Conservation (phyloP, 2,888 invertebrate species). For the Spatulosminthurus flaviceps region DNA sequence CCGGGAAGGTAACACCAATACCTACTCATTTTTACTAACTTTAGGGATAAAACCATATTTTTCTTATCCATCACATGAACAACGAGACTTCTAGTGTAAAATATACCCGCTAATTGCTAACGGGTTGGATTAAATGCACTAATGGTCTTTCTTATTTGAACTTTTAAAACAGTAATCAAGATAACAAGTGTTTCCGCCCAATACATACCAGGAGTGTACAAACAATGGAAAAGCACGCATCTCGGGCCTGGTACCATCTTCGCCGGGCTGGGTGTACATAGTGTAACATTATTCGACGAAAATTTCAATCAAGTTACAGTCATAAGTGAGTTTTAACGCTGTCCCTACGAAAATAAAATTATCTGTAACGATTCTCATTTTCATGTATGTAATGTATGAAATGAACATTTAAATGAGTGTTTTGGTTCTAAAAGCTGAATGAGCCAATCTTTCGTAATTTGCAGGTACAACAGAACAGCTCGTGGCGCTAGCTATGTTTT, state of each 20-base stretch:
- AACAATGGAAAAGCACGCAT: constrained; percentile 55
- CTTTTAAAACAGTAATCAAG: constrained; percentile 54
- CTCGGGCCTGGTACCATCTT: constrained; percentile 49
- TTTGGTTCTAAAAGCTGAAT: neutral
- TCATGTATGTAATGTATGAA: too few relatives aligned
- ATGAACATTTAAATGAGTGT: too few relatives aligned
- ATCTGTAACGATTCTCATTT: too few relatives aligned
- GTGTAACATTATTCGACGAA: constrained; percentile 51
- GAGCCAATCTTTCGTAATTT: constrained; percentile 7
- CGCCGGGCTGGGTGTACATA: constrained; percentile 44
- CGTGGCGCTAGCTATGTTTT: constrained; percentile 51
- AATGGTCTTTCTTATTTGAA: too few relatives aligned
- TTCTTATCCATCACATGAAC: neutral
- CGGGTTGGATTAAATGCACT: too few relatives aligned
- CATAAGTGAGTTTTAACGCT: too few relatives aligned
- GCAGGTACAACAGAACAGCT: constrained; percentile 40
- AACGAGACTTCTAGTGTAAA: too few relatives aligned
- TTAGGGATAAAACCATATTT: neutral
- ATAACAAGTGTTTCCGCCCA: constrained; percentile 47
- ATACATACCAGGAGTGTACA: constrained; percentile 50
- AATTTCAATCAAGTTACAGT: constrained; percentile 38
- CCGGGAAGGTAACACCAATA: constrained; percentile 59
- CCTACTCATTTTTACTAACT: too few relatives aligned
- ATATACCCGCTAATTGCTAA: too few relatives aligned
- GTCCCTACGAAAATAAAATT: too few relatives aligned